Evolutionary conservation across 2,113 vertebrate species (phyloP), one percentile per base, ranked within the genome.

Genomic region (Limanda limanda): DNA sequence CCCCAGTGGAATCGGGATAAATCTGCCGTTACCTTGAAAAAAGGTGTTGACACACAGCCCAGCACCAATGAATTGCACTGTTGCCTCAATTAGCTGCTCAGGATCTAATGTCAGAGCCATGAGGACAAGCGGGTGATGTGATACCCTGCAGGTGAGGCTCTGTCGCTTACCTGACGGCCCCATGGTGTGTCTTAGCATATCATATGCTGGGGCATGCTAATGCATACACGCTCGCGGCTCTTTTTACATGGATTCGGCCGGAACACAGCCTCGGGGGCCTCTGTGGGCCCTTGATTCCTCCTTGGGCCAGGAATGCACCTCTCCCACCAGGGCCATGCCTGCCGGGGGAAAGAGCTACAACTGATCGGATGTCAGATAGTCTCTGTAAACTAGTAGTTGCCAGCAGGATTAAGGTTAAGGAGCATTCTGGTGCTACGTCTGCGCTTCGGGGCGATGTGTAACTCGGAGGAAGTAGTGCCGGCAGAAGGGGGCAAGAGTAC

Each of bases 371-470:
- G 88, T 85, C 81, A 80, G 83, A 82, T 83, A 79, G 86, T 87
- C 87, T 87, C 87, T 78, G 75, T 89, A 85, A 88, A 83, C 77
- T 57, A n/a, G 62, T 68, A 52, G 76, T 81, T 76, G 81, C 82
- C 85, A 62, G 74, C 68, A 80, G 87, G 79, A 83, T 81, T 78
- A 63, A 88, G 89, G 87, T 92, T 90, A 92, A 89, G 87, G 88
- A 90, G 88, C 88, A 90, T 87, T 71, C 81, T 77, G 77, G 80
- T 70, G 83, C 83, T 79, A 14, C 78, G 84, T 89, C 82, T 77
- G 66, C 52, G 71, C 89, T 86, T 54, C 5, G 84, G 88, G 88
- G 89, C 74, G 79, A 83, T 80, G 86, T 78, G 83, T 84, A 80
- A 81, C 88, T 80, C 56, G 55, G 65, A 89, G 89, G 86, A 87